Conservation (phyloP, 2,888 invertebrate genomes). For the Dioctria linearis region DNA sequence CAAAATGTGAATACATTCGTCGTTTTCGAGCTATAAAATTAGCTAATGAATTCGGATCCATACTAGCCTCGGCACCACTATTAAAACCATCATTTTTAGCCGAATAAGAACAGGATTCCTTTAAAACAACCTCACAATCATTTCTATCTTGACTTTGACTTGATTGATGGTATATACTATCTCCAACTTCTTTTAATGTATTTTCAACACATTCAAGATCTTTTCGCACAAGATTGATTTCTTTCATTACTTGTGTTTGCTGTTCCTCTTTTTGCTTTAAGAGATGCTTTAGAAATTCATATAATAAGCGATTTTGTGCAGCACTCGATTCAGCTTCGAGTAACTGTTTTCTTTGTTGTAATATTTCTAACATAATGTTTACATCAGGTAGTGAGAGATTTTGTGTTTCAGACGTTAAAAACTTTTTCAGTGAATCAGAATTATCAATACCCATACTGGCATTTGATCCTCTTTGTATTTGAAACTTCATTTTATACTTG, state of each 20-base stretch:
- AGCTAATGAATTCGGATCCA: slow-evolving; percentile 47
- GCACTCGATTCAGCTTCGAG: slow-evolving; percentile 86
- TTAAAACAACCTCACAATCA: not conserved
- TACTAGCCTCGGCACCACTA: slow-evolving; percentile 23
- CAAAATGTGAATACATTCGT: slow-evolving; percentile 76
- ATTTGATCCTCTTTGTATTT: slow-evolving; percentile 61
- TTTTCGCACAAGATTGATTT: slow-evolving; percentile 82
- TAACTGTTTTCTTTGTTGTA: slow-evolving; percentile 84
- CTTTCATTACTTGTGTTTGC: slow-evolving; percentile 77
- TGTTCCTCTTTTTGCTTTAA: slow-evolving; percentile 81
- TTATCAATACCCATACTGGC: slow-evolving; percentile 62
- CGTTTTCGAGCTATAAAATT: slow-evolving; percentile 58
- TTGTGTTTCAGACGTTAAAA: slow-evolving; percentile 79
- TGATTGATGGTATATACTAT: not conserved
- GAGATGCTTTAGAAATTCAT: slow-evolving; percentile 87
- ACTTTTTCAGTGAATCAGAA: slow-evolving; percentile 75
- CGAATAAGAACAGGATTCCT: not conserved
- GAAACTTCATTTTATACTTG: slow-evolving; percentile 76
- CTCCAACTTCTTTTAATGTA: slow-evolving; percentile 71
- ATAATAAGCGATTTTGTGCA: slow-evolving; percentile 85
- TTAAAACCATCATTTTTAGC: slow-evolving; percentile 41
- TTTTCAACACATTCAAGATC: slow-evolving; percentile 82
- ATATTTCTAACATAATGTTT: slow-evolving; percentile 84
- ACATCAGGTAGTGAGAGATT: slow-evolving; percentile 84
- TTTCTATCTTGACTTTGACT: not conserved